Conservation (phyloP, 2,797 vertebrate genomes). For the Falco peregrinus region DNA sequence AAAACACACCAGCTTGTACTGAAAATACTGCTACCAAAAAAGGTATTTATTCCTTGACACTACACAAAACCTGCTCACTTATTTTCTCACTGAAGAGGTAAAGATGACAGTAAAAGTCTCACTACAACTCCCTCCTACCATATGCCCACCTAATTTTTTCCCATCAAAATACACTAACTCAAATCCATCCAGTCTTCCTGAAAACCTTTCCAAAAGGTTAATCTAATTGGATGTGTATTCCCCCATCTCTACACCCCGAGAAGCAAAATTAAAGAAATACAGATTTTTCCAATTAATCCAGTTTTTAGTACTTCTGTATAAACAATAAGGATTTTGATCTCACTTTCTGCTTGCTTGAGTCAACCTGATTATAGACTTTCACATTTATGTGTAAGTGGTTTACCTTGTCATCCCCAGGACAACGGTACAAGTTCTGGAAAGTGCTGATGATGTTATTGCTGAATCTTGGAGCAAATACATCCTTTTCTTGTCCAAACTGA, state of each 20-base stretch:
- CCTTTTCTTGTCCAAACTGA: conserved; percentile 98
- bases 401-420: conserved; percentile 98
- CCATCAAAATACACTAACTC: neutral
- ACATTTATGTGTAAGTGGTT: neutral
- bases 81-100: neutral
- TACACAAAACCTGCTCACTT: neutral
- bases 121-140: neutral
- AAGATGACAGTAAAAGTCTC: neutral
- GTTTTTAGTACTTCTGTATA: neutral
- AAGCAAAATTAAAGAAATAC: neutral
- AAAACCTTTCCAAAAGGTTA: neutral
- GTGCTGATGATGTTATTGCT: conserved; percentile 98
- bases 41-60: neutral
- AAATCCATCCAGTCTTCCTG: neutral
- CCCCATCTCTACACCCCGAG: neutral
- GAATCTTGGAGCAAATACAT: conserved; percentile 97
- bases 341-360: neutral
- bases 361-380: neutral
- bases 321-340: neutral
- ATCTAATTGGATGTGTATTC: neutral
- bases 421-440: conserved; percentile 98
- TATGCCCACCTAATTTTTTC: neutral
- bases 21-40: neutral
- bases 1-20: neutral
- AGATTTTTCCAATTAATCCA: neutral